phyloP scores from a whole-genome alignment of 2,888 invertebrate species.

The Hoplodrina ambigua region DNA sequence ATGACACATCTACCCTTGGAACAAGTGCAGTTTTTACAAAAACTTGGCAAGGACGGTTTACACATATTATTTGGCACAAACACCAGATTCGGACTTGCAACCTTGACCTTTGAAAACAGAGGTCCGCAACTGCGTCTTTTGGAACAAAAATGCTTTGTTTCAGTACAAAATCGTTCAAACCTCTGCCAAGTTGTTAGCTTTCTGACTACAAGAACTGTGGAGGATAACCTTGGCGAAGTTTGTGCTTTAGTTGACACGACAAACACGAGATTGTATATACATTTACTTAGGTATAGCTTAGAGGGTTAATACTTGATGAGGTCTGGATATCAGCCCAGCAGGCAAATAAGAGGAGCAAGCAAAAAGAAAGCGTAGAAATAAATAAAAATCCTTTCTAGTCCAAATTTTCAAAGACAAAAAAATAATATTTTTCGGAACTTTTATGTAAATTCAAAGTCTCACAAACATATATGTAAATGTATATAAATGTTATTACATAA shows the following conservation, averaged over 20 bases:
- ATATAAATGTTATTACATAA: not conserved
- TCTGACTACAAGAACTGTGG: conserved; percentile 11
- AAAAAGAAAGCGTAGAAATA: too few relatives aligned
- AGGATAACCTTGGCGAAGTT: conserved; percentile 20
- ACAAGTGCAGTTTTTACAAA: conserved; percentile 47
- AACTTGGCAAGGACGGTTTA: conserved; percentile 46
- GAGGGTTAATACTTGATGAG: not conserved
- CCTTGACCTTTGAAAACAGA: conserved; percentile 47
- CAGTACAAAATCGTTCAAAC: conserved; percentile 16
- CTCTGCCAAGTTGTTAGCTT: conserved; percentile 40
- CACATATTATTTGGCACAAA: conserved; percentile 51
- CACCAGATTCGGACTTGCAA: conserved; percentile 9
- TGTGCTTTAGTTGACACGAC: not conserved
- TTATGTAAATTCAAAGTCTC: too few relatives aligned
- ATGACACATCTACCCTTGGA: conserved; percentile 32
- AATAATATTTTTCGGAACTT: too few relatives aligned
- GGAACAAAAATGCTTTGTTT: conserved; percentile 18
- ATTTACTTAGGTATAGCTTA: not conserved
- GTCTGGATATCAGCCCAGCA: not conserved
- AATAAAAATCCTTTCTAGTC: too few relatives aligned
- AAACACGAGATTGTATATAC: not conserved
- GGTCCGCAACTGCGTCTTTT: conserved; percentile 36
- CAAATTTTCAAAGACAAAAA: too few relatives aligned
- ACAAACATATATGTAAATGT: not conserved
- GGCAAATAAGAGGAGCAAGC: not conserved